These are phyloP conservation scores for Lota lota DNA, from an alignment of 2,113 vertebrate genomes.

Conservation along the genomic window DNA sequence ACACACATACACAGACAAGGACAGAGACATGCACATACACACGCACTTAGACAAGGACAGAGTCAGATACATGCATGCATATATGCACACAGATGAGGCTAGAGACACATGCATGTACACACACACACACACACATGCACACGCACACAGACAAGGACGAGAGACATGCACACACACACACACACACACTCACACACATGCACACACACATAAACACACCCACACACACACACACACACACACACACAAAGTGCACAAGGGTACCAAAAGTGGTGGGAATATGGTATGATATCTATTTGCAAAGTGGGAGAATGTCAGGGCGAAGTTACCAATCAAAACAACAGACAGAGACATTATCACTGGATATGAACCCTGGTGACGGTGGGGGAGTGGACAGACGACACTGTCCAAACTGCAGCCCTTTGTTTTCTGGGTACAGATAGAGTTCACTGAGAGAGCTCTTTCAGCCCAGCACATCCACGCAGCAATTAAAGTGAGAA, in stretches of 20 bases:
- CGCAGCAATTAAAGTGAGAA: too few species aligned
- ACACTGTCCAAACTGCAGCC: slow-evolving; percentile 31
- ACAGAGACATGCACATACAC: not conserved
- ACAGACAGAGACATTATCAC: slow-evolving; percentile 24
- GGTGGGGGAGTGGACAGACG: slow-evolving; percentile 21
- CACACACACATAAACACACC: too few species aligned
- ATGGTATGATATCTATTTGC: slow-evolving; percentile 54
- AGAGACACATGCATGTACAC: too few species aligned
- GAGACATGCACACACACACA: not conserved
- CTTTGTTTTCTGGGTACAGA: slow-evolving; percentile 36
- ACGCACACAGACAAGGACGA: not conserved
- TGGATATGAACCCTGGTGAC: slow-evolving; percentile 10
- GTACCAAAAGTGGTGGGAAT: slow-evolving; percentile 31
- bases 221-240: not conserved
- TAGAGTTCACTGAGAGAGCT: too few species aligned
- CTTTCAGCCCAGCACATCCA: too few species aligned
- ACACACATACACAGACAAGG: not conserved
- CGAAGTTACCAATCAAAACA: slow-evolving; percentile 12
- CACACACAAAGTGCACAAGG: slow-evolving; percentile 1
- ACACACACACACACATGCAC: too few species aligned
- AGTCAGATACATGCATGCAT: not conserved
- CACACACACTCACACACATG: too few species aligned
- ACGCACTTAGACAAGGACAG: not conserved
- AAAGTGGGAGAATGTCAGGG: slow-evolving; percentile 34
- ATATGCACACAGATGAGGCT: too few species aligned